Evolutionary conservation across 2,888 invertebrate genomes (phyloP), one percentile per base, ranked within the genome.

Genomic region (Leptopilina syphax): DNA sequence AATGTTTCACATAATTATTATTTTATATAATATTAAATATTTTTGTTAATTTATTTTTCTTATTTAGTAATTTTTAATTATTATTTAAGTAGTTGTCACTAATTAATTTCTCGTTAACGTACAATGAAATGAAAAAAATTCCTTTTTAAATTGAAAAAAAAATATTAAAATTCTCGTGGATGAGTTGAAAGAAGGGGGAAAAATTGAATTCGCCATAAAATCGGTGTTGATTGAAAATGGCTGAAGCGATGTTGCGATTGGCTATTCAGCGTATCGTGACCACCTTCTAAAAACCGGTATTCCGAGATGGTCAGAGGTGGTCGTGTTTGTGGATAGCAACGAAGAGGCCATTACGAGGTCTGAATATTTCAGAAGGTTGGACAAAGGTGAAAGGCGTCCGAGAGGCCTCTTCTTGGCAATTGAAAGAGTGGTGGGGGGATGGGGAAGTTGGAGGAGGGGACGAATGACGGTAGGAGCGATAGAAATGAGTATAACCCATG

Each of bases 331-430:
- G 70, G n/a, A 57, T 13, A 47, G 44, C 63, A 44, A 76, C 65
- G 13, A 47, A 12, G 68, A 76, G 82, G 83, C 88, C 87, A 88
- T 89, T 87, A 86, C 88, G 84, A 85, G 82, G 82, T 77, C 82
- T 87, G 88, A 88, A 89, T 88, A 88, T 86, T 88, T 87, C 84
- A 89, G 82, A 82, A 54, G 70, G 41, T 78, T 65, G 76, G 82
- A 81, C 24, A 77, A 67, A 78, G 78, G 73, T 47, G 80, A 50
- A 50, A 50, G 50, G 50, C 50, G 50, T 50, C 50, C 50, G 50
- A 50, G 50, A 50, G 63, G 63, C 63, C 63, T 63, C 63, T 63
- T 63, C 18, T 63, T 63, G 63, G 63, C 18, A 24, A 63, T 63
- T 63, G 24, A 63, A 63, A 18, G 24, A 34, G 34, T 34, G 34